Evolutionary conservation across 1,140 invertebrate species (phyloP).

Genomic region (Phthorimaea operculella): DNA sequence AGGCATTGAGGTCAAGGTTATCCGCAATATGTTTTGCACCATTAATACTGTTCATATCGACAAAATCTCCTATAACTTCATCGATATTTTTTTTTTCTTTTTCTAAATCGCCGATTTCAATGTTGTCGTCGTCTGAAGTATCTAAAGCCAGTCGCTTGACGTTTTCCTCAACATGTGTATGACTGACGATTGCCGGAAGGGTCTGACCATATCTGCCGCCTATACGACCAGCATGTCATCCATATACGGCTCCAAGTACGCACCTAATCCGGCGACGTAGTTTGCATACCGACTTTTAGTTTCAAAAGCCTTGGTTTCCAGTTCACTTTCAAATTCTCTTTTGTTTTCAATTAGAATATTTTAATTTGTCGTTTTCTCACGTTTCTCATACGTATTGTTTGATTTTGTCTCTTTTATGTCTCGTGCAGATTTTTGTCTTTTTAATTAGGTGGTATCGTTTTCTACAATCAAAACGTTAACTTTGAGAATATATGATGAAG

Average conservation of each 20-base stretch:
- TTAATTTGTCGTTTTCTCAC: too few species aligned
- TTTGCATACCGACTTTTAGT: conserved; percentile 24
- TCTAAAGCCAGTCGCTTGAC: background rate
- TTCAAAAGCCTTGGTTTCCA: conserved; percentile 16
- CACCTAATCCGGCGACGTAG: conserved; percentile 30
- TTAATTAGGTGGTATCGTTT: too few species aligned
- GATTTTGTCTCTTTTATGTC: too few species aligned
- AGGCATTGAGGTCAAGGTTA: conserved; percentile 28
- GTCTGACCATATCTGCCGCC: conserved; percentile 22
- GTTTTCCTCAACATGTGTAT: conserved; percentile 9
- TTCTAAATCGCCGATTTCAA: background rate
- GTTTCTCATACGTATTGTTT: too few species aligned
- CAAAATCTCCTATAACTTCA: background rate
- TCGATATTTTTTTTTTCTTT: background rate
- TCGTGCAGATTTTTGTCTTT: too few species aligned
- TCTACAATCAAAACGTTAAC: too few species aligned
- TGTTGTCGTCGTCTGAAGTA: background rate
- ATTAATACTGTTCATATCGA: background rate
- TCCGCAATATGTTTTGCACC: conserved; percentile 15
- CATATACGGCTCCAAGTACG: conserved; percentile 29
- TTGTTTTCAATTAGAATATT: background rate
- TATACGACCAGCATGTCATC: conserved; percentile 19
- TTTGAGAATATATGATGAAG: too few species aligned
- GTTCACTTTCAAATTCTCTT: conserved; percentile 26
- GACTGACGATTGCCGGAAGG: conserved; percentile 46